phyloP scores from a whole-genome alignment of 2,797 vertebrate genomes.

The Bovichtus diacanthus region DNA sequence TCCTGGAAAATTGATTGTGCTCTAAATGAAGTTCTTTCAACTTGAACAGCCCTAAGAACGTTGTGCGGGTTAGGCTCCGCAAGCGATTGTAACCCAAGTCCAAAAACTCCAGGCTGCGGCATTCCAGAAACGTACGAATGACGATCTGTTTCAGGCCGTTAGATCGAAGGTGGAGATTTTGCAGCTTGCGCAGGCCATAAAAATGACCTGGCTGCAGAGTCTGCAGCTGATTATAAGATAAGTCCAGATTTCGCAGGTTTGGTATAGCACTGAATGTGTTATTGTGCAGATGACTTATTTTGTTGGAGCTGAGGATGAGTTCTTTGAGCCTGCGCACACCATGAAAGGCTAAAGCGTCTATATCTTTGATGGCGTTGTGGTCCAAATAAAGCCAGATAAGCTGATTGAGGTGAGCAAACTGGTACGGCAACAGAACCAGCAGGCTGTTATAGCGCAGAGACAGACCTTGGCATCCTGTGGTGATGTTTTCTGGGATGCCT shows the following conservation, averaged over 20 bases:
- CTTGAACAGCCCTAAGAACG: constrained; percentile 93
- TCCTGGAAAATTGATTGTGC: constrained; percentile 97
- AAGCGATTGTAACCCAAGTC: constrained; percentile 97
- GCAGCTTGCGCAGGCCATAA: constrained; percentile 93
- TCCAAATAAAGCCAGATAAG: constrained; percentile 98
- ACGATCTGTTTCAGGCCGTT: constrained; percentile 92
- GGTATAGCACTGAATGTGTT: constrained; percentile 92
- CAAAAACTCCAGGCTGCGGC: constrained; percentile 95
- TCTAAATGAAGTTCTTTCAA: constrained; percentile 95
- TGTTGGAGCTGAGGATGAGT: constrained; percentile 96
- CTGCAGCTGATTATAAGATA: constrained; percentile 96
- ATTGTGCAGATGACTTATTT: constrained; percentile 92
- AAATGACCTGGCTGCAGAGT: constrained; percentile 92
- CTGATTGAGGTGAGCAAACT: constrained; percentile 96
- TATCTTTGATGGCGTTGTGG: constrained; percentile 91
- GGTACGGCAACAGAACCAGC: constrained; percentile 91
- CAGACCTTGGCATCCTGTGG: constrained; percentile 93
- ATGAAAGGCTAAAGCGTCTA: constrained; percentile 93
- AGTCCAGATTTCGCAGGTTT: constrained; percentile 95
- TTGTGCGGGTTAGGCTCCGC: constrained; percentile 92
- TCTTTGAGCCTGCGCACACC: constrained; percentile 96
- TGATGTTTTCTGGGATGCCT: constrained; percentile 94
- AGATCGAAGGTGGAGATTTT: constrained; percentile 93
- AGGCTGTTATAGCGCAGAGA: constrained; percentile 96
- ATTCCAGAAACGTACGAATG: constrained; percentile 94